Base-by-base conservation (phyloP, 1,140 invertebrate species). In the Drosophila yakuba region DNA sequence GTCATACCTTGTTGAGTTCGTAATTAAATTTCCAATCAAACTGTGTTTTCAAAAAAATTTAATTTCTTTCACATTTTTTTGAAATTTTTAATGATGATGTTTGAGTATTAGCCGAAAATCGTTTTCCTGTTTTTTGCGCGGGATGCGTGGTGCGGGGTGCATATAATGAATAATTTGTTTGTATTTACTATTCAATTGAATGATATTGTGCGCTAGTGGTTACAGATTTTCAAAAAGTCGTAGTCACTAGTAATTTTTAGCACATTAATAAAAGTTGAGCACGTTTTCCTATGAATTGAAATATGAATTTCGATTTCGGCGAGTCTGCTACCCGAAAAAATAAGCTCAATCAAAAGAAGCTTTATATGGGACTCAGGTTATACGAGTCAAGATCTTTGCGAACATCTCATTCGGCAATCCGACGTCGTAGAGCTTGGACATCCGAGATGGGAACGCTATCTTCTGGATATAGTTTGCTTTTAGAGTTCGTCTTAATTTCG, bases 351-450 rank as follows among this genome's bases (percentile, higher is more conserved):
- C 10, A 38, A 8, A 32, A 63, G 35, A 36, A 4, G 32, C n/a
- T 52, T 11, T 6, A 28, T 51, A 39, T 41, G 45, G 36, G 39
- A 15, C 51, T 50, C 38, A 20, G 36, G 38, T 67, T 52, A 45
- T 54, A 14, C 1, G 55, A 14, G 54, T 11, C 36, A 14, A 28
- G 15, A 57, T 39, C 32, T 71, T 25, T 2, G 11, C 28, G 23
- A 43, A 48, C 20, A 44, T 35, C 32, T 67, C 47, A 76, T 66
- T 76, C 74, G 52, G 41, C 12, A 7, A 36, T 25, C 17, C 38
- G n/a, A 47, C 20, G 48, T 11, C 25, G 4, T 10, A 17, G 48
- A 39, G 73, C 41, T 10, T 32, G 56, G 61, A 58, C 73, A 28
- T 56, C 41, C 25, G 35, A 25, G 6, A 76, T 59, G 61, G 20